Percentiles rank a stretch among this genome's conserved stretches.
These are phyloP conservation scores for Mastomys natalensis DNA, from an alignment of 2,113 vertebrate species.

Conservation along the genomic window DNA sequence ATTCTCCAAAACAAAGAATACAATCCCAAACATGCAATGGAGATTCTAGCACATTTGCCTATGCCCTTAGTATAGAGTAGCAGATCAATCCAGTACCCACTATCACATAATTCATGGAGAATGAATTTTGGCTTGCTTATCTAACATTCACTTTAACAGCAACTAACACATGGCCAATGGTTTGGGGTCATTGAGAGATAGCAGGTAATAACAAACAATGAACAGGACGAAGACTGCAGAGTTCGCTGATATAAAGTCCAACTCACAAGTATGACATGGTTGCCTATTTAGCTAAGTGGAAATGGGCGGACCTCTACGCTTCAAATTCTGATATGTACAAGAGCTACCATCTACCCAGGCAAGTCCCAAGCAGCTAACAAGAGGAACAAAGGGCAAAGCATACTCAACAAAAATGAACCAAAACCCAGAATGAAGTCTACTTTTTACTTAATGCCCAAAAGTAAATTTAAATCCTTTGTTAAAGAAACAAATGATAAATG, in stretches of 20 bases:
- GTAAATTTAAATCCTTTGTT: neutral
- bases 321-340: slow-evolving; percentile 48
- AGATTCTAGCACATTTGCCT: neutral
- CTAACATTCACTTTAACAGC: neutral
- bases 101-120: neutral
- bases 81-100: neutral
- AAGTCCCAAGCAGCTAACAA: slow-evolving; percentile 17
- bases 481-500: neutral
- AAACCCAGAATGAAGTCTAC: slow-evolving; percentile 49
- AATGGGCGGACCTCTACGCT: neutral
- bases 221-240: neutral
- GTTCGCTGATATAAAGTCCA: neutral
- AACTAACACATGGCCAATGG: neutral
- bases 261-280: slow-evolving; percentile 21
- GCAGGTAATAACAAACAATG: neutral
- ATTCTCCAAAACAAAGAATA: slow-evolving; percentile 35
- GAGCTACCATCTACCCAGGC: slow-evolving; percentile 42
- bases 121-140: slow-evolving; percentile 32
- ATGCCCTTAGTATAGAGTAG: neutral
- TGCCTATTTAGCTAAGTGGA: slow-evolving; percentile 35
- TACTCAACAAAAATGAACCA: slow-evolving; percentile 4
- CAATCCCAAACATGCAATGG: neutral
- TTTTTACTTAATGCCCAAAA: slow-evolving; percentile 34
- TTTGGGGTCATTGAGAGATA: neutral
- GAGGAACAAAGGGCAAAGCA: slow-evolving; percentile 1